Evolutionary conservation across 2,113 vertebrate genomes (phyloP), one percentile per base, ranked within the genome.

Genomic region (Myrmecobius fasciatus): DNA sequence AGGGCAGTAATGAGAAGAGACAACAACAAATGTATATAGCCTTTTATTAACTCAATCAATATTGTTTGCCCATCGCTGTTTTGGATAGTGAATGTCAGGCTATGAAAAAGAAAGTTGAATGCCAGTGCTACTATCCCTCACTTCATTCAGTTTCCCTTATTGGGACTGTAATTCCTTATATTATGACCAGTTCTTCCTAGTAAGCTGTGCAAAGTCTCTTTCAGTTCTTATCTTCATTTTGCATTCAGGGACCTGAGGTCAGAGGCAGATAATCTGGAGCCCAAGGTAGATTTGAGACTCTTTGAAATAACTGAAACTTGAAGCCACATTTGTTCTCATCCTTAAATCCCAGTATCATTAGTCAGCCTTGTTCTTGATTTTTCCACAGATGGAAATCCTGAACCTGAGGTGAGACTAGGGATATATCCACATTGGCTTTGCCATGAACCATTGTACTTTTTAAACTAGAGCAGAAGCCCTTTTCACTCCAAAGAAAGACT

Each of bases 331-430:
- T 89, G 12, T 92, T 83, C 43, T 91, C 90, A 54, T 54, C n/a
- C 12, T 75, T 49, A 36, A 22, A 49, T 46, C 11, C 43, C 91
- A 95, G 54, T 83, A 67, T 36, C 11, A 12, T 14, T 54, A 53
- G 43, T 60, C 25, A 52, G n/a, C 53, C 53, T 49, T 54, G 25
- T 43, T 89, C 49, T 28, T 52, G 49, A 75, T 92, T 92, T 67
- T 95, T 93, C 75, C 90, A 48, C 46, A 51, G 25, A 3, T 95
- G 20, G 52, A 26, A 92, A 89, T 49, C 89, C 94, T 52, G 83
- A 48, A 92, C 90, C 83, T 48, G 48, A 60, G 92, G 67, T 25
- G 36, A 43, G n/a, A 24, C n/a, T 83, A 43, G 36, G n/a, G 36
- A 20, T 83, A 17, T 83, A 22, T n/a, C 20, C 17, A 43, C n/a